Conservation (phyloP, 2,797 vertebrate species). For the Hyperoplus immaculatus region DNA sequence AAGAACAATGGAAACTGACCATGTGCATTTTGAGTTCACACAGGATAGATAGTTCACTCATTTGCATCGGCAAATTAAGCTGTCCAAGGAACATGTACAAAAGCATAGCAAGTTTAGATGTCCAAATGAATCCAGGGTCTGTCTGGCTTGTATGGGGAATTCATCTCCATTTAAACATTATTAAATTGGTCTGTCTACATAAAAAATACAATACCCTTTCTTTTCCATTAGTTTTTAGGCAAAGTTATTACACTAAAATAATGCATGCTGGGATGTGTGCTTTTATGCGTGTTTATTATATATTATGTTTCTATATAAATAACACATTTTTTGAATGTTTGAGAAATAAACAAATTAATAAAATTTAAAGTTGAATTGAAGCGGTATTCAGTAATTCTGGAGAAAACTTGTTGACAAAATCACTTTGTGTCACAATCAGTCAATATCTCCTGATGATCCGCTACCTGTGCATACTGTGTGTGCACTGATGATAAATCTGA, state of each 20-base stretch:
- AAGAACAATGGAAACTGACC: conserved; percentile 1
- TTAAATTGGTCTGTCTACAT: conserved; percentile 15
- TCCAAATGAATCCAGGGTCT: conserved; percentile 12
- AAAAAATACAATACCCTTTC: conserved; percentile 12
- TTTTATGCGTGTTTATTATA: neutral
- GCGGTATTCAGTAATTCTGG: no score
- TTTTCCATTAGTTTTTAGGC: conserved; percentile 26
- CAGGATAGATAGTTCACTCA: conserved; percentile 12
- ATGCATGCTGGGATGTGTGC: neutral
- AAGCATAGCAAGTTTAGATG: conserved; percentile 20
- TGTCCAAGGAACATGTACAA: conserved; percentile 25
- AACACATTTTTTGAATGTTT: no score
- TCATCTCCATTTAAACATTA: neutral
- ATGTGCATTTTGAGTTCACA: neutral
- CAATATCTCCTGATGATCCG: no score
- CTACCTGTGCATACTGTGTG: no score
- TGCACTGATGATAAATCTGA: no score
- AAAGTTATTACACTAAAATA: neutral
- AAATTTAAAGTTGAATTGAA: no score
- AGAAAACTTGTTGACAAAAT: no score
- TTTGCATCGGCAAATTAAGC: conserved; percentile 52
- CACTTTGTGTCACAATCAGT: no score
- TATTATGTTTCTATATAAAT: no score
- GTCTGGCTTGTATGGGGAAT: neutral
- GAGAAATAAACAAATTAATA: no score